phyloP scores from a whole-genome alignment of 2,113 vertebrate genomes.

The Cavia aperea region DNA sequence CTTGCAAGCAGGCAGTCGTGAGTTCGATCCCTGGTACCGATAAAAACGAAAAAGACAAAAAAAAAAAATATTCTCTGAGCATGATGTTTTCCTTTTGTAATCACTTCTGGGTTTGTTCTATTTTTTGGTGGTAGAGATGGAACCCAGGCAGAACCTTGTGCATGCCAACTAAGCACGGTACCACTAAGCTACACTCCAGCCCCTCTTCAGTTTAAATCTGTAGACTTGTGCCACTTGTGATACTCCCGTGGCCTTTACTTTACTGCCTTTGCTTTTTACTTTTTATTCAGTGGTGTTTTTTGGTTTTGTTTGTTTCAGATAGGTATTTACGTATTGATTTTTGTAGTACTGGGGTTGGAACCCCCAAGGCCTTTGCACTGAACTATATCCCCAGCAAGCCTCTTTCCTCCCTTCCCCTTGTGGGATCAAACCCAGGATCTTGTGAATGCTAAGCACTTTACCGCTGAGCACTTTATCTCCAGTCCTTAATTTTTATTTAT shows the following conservation, averaged over 20 bases:
- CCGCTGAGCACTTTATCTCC: neutral
- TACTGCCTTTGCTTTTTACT: neutral
- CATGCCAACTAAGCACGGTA: neutral
- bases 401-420: too few relatives aligned
- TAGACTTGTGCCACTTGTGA: neutral
- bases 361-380: neutral
- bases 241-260: neutral
- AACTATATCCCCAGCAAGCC: too few relatives aligned
- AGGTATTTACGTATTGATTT: neutral
- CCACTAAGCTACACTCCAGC: neutral
- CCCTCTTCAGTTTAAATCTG: neutral
- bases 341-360: neutral
- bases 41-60: too few relatives aligned
- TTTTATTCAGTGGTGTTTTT: neutral
- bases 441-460: neutral
- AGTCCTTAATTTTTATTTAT: slow-evolving; percentile 4
- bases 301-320: neutral
- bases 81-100: neutral
- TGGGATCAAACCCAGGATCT: neutral
- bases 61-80: neutral
- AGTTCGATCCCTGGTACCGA: too few relatives aligned
- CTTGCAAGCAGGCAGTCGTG: too few relatives aligned
- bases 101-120: neutral
- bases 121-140: neutral
- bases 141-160: neutral